Evolutionary conservation across 37 sponge, comb jelly and placozoan genomes (phyloP), one percentile per base, ranked within the genome.

Genomic region (Agelas oroides): DNA sequence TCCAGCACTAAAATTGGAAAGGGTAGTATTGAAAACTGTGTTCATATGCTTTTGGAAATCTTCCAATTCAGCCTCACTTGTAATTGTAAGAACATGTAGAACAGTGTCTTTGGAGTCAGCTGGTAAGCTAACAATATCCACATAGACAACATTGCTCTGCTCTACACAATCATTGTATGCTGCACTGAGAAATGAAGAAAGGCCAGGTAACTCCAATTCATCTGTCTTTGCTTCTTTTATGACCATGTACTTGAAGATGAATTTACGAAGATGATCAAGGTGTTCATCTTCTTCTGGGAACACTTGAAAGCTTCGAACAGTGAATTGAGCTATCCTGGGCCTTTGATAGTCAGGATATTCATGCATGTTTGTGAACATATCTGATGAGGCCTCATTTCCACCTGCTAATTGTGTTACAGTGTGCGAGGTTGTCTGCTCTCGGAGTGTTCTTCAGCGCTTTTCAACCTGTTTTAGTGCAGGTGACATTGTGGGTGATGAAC

Each of bases 41-140:
- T 56, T 56, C 18, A 56, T 15, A 56, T 15, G 15, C 18, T 56
- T 18, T 19, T 56, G 58, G 58, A 56, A 56, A 18, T 56, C 58
- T 19, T 56, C 17, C 58, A 56, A 18, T 15, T 18, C 58, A 56
- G 58, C 15, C 18, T 19, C 18, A 56, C 18, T 56, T 15, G 58
- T 56, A 56, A 56, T n/a, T n/a, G n/a, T n/a, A n/a, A n/a, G n/a
- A n/a, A 71, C 46, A 28, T 18, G 39, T 35, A 38, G 8, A 13
- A 71, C 17, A n/a, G 39, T 71, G 17, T 33, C 46, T 34, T 71
- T 71, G 27, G 72, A 71, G 23, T 71, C 72, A n/a, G 72, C 72
- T 71, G 46, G 72, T 34, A 39, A 14, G 34, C 72, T 71, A 14
- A 71, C 46, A 35, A 71, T 71, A 17, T 71, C 72, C 17, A 71